Percentiles rank a stretch among this genome's conserved stretches.
Conservation (phyloP, 1,140 invertebrate species). For the Cydia fagiglandana region DNA sequence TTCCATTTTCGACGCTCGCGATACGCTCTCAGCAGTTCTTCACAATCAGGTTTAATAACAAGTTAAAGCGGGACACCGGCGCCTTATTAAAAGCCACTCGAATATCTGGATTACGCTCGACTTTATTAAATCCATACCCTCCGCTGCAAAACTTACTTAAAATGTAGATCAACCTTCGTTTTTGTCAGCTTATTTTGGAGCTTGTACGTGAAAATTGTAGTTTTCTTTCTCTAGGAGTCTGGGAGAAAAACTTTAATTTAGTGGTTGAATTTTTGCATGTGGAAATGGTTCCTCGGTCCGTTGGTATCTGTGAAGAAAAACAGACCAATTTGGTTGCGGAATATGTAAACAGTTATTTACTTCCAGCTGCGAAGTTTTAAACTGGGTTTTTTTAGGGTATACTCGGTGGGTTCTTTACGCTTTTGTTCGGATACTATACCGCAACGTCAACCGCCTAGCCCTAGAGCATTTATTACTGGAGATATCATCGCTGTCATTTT, state of each 20-base stretch:
- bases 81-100: not conserved
- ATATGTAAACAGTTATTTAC: not conserved
- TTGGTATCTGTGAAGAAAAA: not conserved
- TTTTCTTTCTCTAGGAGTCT: slow-evolving; percentile 34
- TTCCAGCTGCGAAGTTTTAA: no score
- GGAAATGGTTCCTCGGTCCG: not conserved
- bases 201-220: slow-evolving; percentile 33
- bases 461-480: no score
- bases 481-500: no score
- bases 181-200: not conserved
- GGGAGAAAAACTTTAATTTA: not conserved
- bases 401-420: no score
- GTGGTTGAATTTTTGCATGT: not conserved
- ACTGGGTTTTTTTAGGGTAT: no score
- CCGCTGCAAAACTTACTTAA: not conserved
- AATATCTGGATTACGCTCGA: slow-evolving; percentile 5
- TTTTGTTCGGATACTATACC: no score
- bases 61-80: not conserved
- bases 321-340: not conserved
- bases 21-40: no score
- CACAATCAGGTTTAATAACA: not conserved
- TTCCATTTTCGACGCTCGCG: no score
- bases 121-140: slow-evolving; percentile 17
- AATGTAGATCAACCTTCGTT: slow-evolving; percentile 11
- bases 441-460: no score